Evolutionary conservation across 2,888 invertebrate species (phyloP), one percentile per base, ranked within the genome.

Genomic region (Mimumesa dahlbomi): DNA sequence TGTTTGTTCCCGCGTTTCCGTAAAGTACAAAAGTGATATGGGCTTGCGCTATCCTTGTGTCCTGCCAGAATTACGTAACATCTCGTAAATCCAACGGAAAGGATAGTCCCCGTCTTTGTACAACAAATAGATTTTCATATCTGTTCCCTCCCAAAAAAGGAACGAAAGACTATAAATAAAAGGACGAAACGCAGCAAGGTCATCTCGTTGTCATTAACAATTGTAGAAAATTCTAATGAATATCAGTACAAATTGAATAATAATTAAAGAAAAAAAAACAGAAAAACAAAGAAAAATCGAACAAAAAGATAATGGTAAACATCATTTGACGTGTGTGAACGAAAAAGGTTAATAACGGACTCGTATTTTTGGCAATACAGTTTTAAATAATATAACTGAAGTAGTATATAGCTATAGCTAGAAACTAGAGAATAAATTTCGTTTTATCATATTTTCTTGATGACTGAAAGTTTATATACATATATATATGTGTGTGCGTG

Each of bases 211-310:
- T 59, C 65, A 65, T 43, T 57, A 50, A 71, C 34, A 43, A 61
- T 72, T 85, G 82, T 85, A 86, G 83, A 66, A 82, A 84, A 87
- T 87, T 87, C 82, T 86, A 87, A 88, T 84, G 77, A 85, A 87
- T 86, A 82, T 85, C 87, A 88, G 88, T 88, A 88, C 88, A 88
- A 88, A 88, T 86, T 80, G 82, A 85, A 79, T 85, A 74, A 76
- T 62, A 70, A 75, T n/a, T n/a, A 59, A 42, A 59, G 43, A 62
- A 73, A 62, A 40, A 64, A 67, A 72, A 69, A n/a, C n/a, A n/a
- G n/a, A n/a, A n/a, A n/a, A n/a, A n/a, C n/a, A n/a, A n/a, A n/a
- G n/a, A n/a, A n/a, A n/a, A n/a, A n/a, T n/a, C n/a, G n/a, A n/a
- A n/a, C n/a, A n/a, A n/a, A n/a, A n/a, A n/a, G n/a, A n/a, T n/a